These are phyloP conservation scores for Menura novaehollandiae DNA, from an alignment of 2,113 vertebrate species.

Conservation along the genomic window DNA sequence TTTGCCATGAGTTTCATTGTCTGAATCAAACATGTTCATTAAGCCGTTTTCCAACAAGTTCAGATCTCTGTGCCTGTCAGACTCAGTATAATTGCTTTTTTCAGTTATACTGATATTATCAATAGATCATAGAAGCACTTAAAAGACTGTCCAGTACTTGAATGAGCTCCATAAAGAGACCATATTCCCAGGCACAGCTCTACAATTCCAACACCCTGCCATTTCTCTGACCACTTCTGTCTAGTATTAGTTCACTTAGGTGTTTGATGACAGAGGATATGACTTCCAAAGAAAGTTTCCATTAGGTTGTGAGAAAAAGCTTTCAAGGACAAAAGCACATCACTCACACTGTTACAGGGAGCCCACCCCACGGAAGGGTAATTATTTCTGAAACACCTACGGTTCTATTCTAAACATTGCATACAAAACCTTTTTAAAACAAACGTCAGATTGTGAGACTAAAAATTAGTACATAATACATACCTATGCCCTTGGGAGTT, in stretches of 20 bases:
- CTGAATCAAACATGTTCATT: background rate
- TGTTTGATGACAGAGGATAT: background rate
- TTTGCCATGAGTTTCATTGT: background rate
- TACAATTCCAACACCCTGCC: background rate
- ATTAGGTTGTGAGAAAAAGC: background rate
- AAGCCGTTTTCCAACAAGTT: background rate
- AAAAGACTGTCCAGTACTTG: background rate
- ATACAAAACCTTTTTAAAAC: background rate
- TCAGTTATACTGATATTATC: background rate
- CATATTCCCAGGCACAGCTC: background rate
- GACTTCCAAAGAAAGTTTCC: background rate
- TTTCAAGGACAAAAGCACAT: background rate
- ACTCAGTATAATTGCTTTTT: background rate
- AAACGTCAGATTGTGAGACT: background rate
- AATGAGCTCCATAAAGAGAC: background rate
- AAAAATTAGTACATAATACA: constrained; percentile 48
- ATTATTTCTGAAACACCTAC: background rate
- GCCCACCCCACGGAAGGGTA: background rate
- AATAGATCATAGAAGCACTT: background rate
- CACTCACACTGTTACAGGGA: background rate
- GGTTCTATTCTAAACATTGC: background rate
- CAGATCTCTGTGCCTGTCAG: background rate
- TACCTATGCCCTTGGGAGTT: constrained; percentile 88
- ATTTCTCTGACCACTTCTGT: background rate
- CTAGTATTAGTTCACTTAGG: background rate